Evolutionary conservation across 2,888 invertebrate genomes (phyloP).

Genomic region (Macrosoma leucophasiata): DNA sequence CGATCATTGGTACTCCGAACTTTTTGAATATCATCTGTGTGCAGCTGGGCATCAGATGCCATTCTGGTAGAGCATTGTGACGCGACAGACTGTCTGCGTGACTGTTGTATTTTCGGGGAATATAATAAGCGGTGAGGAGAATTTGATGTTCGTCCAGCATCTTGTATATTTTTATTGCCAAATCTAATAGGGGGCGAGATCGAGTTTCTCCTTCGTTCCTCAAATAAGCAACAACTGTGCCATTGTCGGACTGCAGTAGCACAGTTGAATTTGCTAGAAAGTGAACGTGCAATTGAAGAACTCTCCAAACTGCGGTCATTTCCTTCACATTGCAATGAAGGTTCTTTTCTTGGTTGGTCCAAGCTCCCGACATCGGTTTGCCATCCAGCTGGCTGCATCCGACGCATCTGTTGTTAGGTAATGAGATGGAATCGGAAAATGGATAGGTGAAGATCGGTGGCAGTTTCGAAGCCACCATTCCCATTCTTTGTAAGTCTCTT

Average conservation of each 20-base stretch:
- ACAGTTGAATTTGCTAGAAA: constrained; percentile 6
- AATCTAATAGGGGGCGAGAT: constrained; percentile 6
- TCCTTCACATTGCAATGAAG: constrained; percentile 15
- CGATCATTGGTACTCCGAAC: constrained; percentile 10
- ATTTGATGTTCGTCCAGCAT: constrained; percentile 5
- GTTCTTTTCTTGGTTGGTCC: constrained; percentile 8
- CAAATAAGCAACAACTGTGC: constrained; percentile 14
- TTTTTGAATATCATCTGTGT: constrained; percentile 10
- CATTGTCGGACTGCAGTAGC: constrained; percentile 17
- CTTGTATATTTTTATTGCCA: constrained; percentile 10
- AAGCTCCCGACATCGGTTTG: constrained; percentile 8
- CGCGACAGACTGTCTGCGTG: constrained; percentile 15
- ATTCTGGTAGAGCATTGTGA: constrained; percentile 7
- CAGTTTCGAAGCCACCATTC: constrained; percentile 4
- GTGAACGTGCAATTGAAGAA: constrained; percentile 5
- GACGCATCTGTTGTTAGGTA: constrained; percentile 18
- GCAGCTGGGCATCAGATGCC: constrained; percentile 8
- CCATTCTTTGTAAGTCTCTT: neutral
- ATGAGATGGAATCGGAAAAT: constrained; percentile 4
- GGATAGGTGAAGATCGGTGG: constrained; percentile 5
- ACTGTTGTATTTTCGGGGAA: constrained; percentile 15
- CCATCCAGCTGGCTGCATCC: constrained; percentile 11
- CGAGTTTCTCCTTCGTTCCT: constrained; percentile 14
- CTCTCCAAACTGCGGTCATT: constrained; percentile 8
- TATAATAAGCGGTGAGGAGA: constrained; percentile 9